Base-by-base conservation (phyloP, 2,797 vertebrate genomes). In the Eidolon dupreanum region DNA sequence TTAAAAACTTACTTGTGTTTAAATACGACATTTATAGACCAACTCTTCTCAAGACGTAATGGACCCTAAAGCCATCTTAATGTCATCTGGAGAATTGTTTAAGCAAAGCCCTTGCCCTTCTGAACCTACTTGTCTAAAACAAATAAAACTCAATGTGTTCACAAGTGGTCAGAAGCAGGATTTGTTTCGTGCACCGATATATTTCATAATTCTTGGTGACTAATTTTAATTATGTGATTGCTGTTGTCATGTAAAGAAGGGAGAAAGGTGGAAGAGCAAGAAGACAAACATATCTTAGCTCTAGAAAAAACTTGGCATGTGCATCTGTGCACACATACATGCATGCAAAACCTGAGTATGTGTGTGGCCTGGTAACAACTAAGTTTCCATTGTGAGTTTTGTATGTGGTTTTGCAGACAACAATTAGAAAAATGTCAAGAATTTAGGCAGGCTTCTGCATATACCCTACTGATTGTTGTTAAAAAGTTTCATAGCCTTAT, bases 391-490 rank as follows among this genome's bases (percentile, higher is more conserved):
- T 57, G 55, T 75, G 57, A 66, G 73, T 0, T 85, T 15, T 93
- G 59, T 63, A 6, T 75, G 65, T 71, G 20, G 77, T 75, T 86
- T 84, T 93, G 78, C 63, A 91, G 75, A 83, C 93, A 96, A 90
- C 94, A 96, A 93, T 93, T 73, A 93, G 90, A 97, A 97, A 95
- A 96, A 96, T 97, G 93, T 90, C 73, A 96, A 83, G 96, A 97
- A 96, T 98, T 81, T 75, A 79, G 77, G 57, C 84, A 86, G 46
- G 61, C 53, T 97, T 51, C 90, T 94, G 71, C 68, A 9, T 31
- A 87, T 86, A 82, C 55, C 57, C 94, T 95, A 51, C 61, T 88
- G 95, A 94, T 88, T 90, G 85, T 97, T 94, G 57, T 81, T 82
- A 15, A 89, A 65, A 61, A 83, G 55, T 79, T 84, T 94, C 71